Evolutionary conservation across 2,888 invertebrate genomes (phyloP).

Genomic region (Ormyrus thymus): DNA sequence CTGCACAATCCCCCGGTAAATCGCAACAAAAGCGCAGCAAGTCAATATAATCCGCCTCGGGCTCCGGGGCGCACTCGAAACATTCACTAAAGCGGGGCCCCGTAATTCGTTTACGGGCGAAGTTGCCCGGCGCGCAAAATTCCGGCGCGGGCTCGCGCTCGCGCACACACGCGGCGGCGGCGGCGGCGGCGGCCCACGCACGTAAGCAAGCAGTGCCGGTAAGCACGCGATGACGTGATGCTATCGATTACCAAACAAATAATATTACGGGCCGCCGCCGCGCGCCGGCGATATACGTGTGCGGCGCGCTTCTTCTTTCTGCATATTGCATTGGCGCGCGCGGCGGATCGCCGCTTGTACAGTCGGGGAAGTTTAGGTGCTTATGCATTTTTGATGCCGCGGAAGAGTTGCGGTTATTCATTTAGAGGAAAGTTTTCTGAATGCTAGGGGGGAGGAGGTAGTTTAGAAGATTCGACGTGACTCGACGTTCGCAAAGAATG

Average conservation of each 20-base stretch:
- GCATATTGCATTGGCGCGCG: not conserved
- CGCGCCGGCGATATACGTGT: constrained; percentile 56
- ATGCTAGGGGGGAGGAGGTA: too few species aligned
- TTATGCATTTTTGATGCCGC: too few species aligned
- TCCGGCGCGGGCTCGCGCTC: too few species aligned
- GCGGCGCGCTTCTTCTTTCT: constrained; percentile 16
- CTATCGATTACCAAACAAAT: constrained; percentile 73
- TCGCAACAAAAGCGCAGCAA: too few species aligned
- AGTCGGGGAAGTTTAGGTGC: not conserved
- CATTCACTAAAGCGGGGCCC: not conserved
- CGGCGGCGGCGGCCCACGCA: too few species aligned
- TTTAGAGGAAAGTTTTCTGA: too few species aligned
- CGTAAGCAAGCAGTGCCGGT: constrained; percentile 48
- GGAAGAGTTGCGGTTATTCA: too few species aligned
- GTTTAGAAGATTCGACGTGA: too few species aligned
- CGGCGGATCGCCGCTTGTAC: constrained; percentile 4
- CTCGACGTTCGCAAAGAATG: too few species aligned
- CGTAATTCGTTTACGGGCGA: not conserved
- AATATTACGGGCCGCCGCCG: constrained; percentile 64
- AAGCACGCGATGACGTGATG: constrained; percentile 73
- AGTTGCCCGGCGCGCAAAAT: not conserved
- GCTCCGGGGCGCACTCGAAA: not conserved
- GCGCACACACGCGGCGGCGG: not conserved
- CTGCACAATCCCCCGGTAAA: too few species aligned
- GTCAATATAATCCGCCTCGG: too few species aligned